These are phyloP conservation scores for Sebastes dallii DNA, from an alignment of 2,797 vertebrate genomes.

Conservation along the genomic window DNA sequence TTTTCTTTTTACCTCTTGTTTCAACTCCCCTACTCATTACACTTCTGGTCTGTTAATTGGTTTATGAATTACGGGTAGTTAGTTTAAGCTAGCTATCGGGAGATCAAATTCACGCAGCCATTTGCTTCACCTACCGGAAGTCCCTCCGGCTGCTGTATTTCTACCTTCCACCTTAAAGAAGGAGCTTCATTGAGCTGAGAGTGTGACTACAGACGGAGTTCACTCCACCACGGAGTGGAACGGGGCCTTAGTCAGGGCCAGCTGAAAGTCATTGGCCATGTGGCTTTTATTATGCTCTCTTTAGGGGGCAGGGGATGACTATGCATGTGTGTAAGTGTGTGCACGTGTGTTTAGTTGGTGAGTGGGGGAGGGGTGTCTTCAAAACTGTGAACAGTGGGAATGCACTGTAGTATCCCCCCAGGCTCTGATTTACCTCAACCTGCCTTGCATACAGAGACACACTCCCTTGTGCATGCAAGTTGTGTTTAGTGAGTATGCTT, in stretches of 20 bases:
- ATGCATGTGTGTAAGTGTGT: constrained; percentile 42
- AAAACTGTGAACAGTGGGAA: constrained; percentile 67
- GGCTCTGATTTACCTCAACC: constrained; percentile 52
- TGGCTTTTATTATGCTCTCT: constrained; percentile 80
- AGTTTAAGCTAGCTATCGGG: no score
- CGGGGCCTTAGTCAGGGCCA: constrained; percentile 32
- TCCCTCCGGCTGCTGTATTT: no score
- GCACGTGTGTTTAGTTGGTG: constrained; percentile 22
- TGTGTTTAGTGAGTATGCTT: constrained; percentile 8
- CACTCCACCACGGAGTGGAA: no score
- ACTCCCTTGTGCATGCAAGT: constrained; percentile 20
- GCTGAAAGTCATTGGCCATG: constrained; percentile 81
- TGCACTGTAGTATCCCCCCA: constrained; percentile 49
- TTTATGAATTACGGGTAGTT: no score
- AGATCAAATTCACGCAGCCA: no score
- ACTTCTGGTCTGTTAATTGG: no score
- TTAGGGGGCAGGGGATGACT: constrained; percentile 61
- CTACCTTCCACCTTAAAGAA: no score
- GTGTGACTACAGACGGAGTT: no score
- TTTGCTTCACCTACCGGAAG: no score
- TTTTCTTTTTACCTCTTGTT: no score
- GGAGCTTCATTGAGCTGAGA: no score
- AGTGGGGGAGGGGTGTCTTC: constrained; percentile 65
- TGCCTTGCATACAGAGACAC: constrained; percentile 19
- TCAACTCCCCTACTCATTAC: no score